Base-by-base conservation (phyloP, 2,797 vertebrate species). In the Gambelia wislizenii region DNA sequence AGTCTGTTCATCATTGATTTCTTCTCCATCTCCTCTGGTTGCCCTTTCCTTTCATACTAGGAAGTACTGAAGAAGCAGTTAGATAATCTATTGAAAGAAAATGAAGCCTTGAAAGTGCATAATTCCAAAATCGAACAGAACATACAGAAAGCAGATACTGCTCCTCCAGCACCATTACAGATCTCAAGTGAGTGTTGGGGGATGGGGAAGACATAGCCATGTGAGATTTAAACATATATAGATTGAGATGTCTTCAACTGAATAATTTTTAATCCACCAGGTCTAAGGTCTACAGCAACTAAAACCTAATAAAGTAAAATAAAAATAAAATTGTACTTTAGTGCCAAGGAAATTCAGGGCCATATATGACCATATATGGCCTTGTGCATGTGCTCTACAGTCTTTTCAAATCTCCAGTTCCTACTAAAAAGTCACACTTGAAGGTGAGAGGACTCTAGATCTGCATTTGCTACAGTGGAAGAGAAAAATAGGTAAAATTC, bases 1-100 rank as follows among this genome's bases (percentile, higher is more conserved):
- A 49, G 22, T 81, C 36, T 20, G 10, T 87, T 16, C 14, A 3
- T 20, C 12, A 54, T 61, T 70, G 8, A 59, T 79, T 74, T 44
- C 30, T 82, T 22, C 39, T 52, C 22, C 12, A 2, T 39, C n/a
- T 39, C 16, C 1, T 42, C 9, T 8, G 12, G 13, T 6, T 30
- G 1, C 3, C 36, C 25, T 39, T n/a, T 7, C 10, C 9, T 27
- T 76, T 74, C 16, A 52, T 56, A 49, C 75, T 93, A 98, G 98
- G 95, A 93, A 27, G 93, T 95, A 89, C 85, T 98, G 75, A 97
- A 97, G 39, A 93, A 97, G 84, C 97, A 96, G 87, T 92, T 98
- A 91, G 97, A 95, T 93, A 93, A 89, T 0, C 96, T 97, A 61
- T 77, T 98, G 94, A 97, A 98, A 94, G 97, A 98, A 91, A 98